These are phyloP conservation scores for Drosophila cognata DNA, from an alignment of 2,888 invertebrate species.

Conservation along the genomic window DNA sequence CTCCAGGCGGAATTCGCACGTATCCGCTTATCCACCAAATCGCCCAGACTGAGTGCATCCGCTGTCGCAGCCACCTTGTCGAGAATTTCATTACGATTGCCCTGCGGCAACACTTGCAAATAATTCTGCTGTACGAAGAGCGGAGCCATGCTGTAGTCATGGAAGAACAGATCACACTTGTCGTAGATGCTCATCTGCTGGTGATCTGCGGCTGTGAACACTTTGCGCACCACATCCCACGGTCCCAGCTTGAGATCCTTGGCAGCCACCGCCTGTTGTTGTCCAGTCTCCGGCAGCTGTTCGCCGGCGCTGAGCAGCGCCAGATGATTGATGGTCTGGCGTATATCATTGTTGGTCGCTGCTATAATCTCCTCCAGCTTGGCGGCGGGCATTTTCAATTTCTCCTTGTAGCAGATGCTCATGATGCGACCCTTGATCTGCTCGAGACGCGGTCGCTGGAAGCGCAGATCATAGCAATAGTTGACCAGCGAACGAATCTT, in stretches of 20 bases:
- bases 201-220: slow-evolving; percentile 93
- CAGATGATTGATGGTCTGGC: slow-evolving; percentile 96
- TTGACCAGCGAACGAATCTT: slow-evolving; percentile 97
- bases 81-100: slow-evolving; percentile 87
- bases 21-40: slow-evolving; percentile 93
- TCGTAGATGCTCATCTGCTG: slow-evolving; percentile 92
- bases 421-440: slow-evolving; percentile 97
- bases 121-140: slow-evolving; percentile 99
- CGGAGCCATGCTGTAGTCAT: slow-evolving; percentile 98
- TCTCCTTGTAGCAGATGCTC: slow-evolving; percentile 96
- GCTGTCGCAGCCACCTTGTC: slow-evolving; percentile 92
- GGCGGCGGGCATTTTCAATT: slow-evolving; percentile 91
- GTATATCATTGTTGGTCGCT: slow-evolving; percentile 95
- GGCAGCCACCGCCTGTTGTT: slow-evolving; percentile 85
- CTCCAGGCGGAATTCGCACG: slow-evolving; percentile 93
- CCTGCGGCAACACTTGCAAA: slow-evolving; percentile 91
- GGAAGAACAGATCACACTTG: slow-evolving; percentile 96
- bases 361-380: slow-evolving; percentile 93
- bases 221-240: slow-evolving; percentile 96
- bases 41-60: slow-evolving; percentile 94
- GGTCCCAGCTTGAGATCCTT: slow-evolving; percentile 97
- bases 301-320: slow-evolving; percentile 91
- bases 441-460: slow-evolving; percentile 93
- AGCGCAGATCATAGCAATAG: slow-evolving; percentile 96
- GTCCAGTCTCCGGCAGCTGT: slow-evolving; percentile 72